A percentile compares a stretch with the other conserved stretches of the same genome.
These are phyloP conservation scores for Albula goreensis DNA, from an alignment of 2,113 vertebrate genomes.

Conservation along the genomic window DNA sequence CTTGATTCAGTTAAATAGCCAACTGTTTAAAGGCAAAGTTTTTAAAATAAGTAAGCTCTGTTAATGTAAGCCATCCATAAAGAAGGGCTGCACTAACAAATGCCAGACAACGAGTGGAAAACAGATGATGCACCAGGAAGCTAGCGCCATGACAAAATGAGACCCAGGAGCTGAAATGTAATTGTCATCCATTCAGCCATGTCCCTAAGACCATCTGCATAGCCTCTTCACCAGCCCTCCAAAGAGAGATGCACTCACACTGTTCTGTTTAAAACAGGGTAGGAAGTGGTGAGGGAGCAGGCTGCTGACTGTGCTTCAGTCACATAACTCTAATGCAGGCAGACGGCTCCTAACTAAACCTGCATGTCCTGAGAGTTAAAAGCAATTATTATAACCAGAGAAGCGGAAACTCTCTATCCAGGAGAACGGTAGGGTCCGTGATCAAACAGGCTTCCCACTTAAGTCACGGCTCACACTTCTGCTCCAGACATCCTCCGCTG, in stretches of 20 bases:
- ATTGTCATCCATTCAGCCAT: not conserved
- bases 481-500: constrained; percentile 34
- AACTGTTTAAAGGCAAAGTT: no score
- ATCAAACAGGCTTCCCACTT: constrained; percentile 45
- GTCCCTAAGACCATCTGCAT: not conserved
- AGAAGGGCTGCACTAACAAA: no score
- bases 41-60: no score
- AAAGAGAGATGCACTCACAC: not conserved
- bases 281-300: constrained; percentile 35
- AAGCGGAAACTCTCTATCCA: constrained; percentile 56
- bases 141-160: not conserved
- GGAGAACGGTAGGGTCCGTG: constrained; percentile 50
- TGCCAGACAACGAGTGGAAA: not conserved
- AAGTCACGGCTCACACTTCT: constrained; percentile 48
- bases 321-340: constrained; percentile 49
- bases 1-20: no score
- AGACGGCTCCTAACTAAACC: constrained; percentile 59
- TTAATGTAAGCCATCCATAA: no score
- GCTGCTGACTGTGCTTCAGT: constrained; percentile 43
- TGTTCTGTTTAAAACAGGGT: constrained; percentile 27
- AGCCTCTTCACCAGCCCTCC: not conserved
- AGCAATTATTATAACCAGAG: constrained; percentile 63
- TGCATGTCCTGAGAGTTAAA: constrained; percentile 59
- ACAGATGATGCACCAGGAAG: not conserved
- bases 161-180: not conserved